Conservation (phyloP, 2,113 vertebrate genomes). For the Petroica traversi region DNA sequence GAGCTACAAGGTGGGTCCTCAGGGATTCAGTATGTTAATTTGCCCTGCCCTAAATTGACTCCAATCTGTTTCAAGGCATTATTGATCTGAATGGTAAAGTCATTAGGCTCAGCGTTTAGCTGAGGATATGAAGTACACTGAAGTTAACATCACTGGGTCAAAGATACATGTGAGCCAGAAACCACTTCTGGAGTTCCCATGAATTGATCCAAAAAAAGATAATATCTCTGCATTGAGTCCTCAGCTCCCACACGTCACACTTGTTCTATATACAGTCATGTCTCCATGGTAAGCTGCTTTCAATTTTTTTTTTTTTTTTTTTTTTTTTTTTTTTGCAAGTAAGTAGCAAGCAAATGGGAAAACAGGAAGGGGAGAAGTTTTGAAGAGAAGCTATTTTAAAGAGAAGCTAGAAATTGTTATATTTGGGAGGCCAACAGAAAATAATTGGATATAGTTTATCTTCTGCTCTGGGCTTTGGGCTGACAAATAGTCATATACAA, state of each 20-base stretch:
- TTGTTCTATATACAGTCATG: not conserved
- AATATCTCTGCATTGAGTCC: not conserved
- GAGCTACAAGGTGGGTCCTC: not conserved
- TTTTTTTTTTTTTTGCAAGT: not conserved
- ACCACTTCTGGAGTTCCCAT: not conserved
- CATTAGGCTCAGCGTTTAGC: constrained; percentile 3
- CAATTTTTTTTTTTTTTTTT: not conserved
- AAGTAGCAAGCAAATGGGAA: not conserved
- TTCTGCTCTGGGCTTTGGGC: not conserved
- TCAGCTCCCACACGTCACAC: not conserved
- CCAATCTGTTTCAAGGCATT: not conserved
- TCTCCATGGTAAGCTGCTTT: not conserved
- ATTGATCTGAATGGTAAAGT: constrained; percentile 8
- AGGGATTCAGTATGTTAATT: not conserved
- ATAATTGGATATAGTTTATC: not conserved
- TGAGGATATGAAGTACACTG: not conserved
- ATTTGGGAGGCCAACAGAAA: not conserved
- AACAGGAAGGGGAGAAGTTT: not conserved
- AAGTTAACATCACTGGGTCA: not conserved
- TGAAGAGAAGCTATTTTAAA: not conserved
- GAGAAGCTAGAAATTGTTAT: not conserved
- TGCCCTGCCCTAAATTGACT: not conserved
- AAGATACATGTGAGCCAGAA: not conserved
- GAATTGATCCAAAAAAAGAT: not conserved
- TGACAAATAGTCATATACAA: not conserved